phyloP scores from a whole-genome alignment of 2,113 vertebrate genomes.

The Paramormyrops kingsleyae region DNA sequence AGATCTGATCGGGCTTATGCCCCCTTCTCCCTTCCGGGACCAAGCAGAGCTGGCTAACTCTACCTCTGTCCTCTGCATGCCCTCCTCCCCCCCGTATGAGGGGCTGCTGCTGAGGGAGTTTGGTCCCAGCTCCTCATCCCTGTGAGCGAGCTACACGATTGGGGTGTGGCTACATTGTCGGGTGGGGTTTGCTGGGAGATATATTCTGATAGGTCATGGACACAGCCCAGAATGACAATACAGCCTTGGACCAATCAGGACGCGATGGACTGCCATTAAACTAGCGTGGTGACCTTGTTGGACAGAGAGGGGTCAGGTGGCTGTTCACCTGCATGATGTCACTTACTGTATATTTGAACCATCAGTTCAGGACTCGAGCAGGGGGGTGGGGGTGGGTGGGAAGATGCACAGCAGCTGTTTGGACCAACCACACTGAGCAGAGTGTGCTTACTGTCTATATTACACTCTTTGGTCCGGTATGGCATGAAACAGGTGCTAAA shows the following conservation, averaged over 20 bases:
- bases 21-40: conserved; percentile 95
- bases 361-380: background rate
- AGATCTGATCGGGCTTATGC: conserved; percentile 83
- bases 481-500: background rate
- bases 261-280: background rate
- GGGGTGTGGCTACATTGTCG: background rate
- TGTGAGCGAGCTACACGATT: conserved; percentile 58
- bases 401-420: background rate
- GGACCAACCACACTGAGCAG: background rate
- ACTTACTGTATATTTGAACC: background rate
- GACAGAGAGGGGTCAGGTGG: background rate
- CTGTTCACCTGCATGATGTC: background rate
- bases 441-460: background rate
- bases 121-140: conserved; percentile 94
- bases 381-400: background rate
- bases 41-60: conserved; percentile 81
- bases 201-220: background rate
- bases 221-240: background rate
- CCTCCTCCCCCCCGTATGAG: conserved; percentile 78
- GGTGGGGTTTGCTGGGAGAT: background rate
- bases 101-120: conserved; percentile 89
- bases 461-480: background rate
- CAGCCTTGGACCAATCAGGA: background rate
- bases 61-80: conserved; percentile 73
- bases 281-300: background rate